Evolutionary conservation across 2,888 invertebrate genomes (phyloP), one percentile per base, ranked within the genome.

Genomic region (Nomada fucata): DNA sequence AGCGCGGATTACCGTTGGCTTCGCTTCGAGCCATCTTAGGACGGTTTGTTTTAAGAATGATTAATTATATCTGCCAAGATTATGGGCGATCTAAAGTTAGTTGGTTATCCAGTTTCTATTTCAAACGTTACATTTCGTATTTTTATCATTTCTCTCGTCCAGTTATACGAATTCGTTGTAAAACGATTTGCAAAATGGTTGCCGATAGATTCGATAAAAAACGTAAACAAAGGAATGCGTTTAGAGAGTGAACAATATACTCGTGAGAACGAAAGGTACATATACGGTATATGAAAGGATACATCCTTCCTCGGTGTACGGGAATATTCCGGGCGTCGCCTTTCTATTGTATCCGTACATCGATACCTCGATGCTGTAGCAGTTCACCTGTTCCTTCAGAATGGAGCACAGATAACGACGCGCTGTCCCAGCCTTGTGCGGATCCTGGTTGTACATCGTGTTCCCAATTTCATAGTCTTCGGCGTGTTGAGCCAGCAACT

Each of bases 291-390:
- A 42, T 13, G 13, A 94, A 96, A 97, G 97, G 97, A 97, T 97
- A 99, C 99, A 99, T 88, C 97, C 97, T 90, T 98, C 98, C 95
- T 99, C 98, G 55, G 97, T 98, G 93, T 99, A 99, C 50, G 98
- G 97, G 76, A 97, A 95, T 77, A 97, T 95, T 1, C 96, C 96
- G 71, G 97, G 95, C 4, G 96, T 95, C 64, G 96, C 95, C 70
- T 96, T 96, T 20, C 96, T 94, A 90, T 96, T 96, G 90, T 98
- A 97, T n/a, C 98, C 98, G 89, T 97, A 97, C 94, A 98, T 96
- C 13, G 99, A 99, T 0, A 98, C 97, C 92, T 98, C 96, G 89
- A 98, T 94, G 0, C 98, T 97, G 94, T 99, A 99, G 76, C 97
- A 97, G 94, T 98, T 97, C 20, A 97, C 96, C 75, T 96, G 96